phyloP scores from a whole-genome alignment of 2,113 vertebrate genomes.

The Ciconia stormi region DNA sequence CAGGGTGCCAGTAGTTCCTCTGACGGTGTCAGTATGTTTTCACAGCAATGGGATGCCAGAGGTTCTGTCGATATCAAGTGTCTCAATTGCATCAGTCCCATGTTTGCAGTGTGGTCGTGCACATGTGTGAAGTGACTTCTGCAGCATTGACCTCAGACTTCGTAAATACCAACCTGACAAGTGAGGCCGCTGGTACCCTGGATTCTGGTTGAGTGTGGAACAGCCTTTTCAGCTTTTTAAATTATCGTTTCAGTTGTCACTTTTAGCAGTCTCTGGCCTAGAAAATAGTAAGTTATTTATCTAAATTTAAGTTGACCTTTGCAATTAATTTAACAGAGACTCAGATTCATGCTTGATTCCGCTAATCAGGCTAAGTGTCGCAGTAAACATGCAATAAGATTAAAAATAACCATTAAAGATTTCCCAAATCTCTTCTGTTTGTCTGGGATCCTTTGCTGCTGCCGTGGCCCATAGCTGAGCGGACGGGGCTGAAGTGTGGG shows the following conservation, averaged over 20 bases:
- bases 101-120: rapidly evolving
- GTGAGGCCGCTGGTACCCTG: neutral
- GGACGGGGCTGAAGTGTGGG: neutral
- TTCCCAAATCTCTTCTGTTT: neutral
- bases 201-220: neutral
- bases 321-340: neutral
- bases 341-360: neutral
- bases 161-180: neutral
- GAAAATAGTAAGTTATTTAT: neutral
- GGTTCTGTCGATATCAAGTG: neutral
- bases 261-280: neutral
- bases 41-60: neutral
- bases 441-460: neutral
- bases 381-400: neutral
- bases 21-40: rapidly evolving
- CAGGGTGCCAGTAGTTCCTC: neutral
- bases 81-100: rapidly evolving
- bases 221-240: neutral
- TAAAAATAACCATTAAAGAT: neutral
- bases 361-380: neutral
- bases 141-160: neutral
- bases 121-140: neutral
- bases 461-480: neutral
- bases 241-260: rapidly evolving
- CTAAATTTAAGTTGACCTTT: neutral